Percentiles rank a stretch among this genome's conserved stretches.
These are phyloP conservation scores for Crambe crambe DNA, from an alignment of 37 sponge, comb jelly and placozoan genomes.

Conservation along the genomic window DNA sequence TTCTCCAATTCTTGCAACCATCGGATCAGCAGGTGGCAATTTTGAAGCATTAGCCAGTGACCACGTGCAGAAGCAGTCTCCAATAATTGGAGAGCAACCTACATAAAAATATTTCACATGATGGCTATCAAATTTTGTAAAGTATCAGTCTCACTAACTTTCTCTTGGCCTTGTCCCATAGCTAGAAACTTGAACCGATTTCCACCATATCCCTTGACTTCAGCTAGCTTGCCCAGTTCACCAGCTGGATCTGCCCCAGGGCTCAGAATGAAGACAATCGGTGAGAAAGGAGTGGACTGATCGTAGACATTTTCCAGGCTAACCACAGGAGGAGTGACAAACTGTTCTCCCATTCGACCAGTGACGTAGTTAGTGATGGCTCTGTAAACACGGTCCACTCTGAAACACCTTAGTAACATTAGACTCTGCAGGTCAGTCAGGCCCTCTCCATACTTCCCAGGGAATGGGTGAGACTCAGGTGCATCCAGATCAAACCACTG, in stretches of 20 bases:
- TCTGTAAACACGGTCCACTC: constrained; percentile 95
- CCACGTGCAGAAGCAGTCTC: constrained; percentile 95
- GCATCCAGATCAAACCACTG: constrained; percentile 96
- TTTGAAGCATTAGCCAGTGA: constrained; percentile 99
- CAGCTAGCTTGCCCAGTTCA: constrained; percentile 95
- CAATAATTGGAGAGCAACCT: constrained; percentile 91
- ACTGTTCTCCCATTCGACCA: constrained; percentile 95
- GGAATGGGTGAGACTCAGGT: constrained; percentile 86
- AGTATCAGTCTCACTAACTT: constrained; percentile 32
- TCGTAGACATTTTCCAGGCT: constrained; percentile 92
- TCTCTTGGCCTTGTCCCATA: constrained; percentile 99
- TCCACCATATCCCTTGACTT: constrained; percentile 93
- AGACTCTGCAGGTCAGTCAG: constrained; percentile 87
- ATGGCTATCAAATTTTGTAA: background rate
- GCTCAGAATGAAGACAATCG: constrained; percentile 99
- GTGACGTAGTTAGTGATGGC: constrained; percentile 97
- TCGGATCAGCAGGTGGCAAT: constrained; percentile 94
- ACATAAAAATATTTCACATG: background rate
- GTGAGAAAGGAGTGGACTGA: constrained; percentile 90
- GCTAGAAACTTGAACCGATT: constrained; percentile 98
- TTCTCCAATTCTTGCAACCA: constrained; percentile 98
- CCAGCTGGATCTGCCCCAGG: constrained; percentile 98
- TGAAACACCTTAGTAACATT: constrained; percentile 92
- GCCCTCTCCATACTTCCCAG: constrained; percentile 74
- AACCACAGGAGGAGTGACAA: constrained; percentile 97